Percentiles rank a stretch among this genome's conserved stretches.
Evolutionary conservation across 2,113 vertebrate genomes (phyloP).

Genomic region (Mesembrinibis cayennensis): DNA sequence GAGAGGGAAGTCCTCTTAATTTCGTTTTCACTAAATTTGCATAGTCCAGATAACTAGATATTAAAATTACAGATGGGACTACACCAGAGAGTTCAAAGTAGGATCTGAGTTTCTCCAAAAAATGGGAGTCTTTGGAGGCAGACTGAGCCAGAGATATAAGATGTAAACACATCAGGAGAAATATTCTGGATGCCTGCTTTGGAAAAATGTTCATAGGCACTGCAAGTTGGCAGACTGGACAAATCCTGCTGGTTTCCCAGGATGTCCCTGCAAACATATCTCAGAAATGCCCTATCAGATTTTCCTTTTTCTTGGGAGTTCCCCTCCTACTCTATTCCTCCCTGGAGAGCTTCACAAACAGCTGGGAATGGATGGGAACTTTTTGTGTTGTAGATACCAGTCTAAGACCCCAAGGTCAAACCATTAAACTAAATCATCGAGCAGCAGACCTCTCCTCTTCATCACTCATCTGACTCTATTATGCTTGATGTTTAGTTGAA

Average conservation of each 20-base stretch:
- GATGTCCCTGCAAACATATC: neutral
- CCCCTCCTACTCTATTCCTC: neutral
- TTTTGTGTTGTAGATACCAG: neutral
- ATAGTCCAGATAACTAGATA: neutral
- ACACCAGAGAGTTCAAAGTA: neutral
- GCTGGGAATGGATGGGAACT: rapidly evolving
- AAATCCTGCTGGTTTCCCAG: neutral
- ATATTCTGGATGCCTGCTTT: neutral
- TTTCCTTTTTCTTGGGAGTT: neutral
- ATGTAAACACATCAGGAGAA: neutral
- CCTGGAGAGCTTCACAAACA: neutral
- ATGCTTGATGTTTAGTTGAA: neutral
- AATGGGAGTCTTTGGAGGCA: neutral
- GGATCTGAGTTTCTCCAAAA: neutral
- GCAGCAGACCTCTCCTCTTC: neutral
- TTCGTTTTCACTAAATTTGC: neutral
- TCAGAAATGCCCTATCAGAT: neutral
- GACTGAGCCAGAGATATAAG: neutral
- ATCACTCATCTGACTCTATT: neutral
- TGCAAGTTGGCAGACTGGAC: neutral
- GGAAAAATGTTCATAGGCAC: neutral
- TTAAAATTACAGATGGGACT: neutral
- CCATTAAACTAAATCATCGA: neutral
- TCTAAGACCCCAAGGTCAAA: neutral
- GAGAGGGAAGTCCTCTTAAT: neutral